Evolutionary conservation across 2,888 invertebrate species (phyloP), one percentile per base, ranked within the genome.

Genomic region (Pogonocherus hispidulus): DNA sequence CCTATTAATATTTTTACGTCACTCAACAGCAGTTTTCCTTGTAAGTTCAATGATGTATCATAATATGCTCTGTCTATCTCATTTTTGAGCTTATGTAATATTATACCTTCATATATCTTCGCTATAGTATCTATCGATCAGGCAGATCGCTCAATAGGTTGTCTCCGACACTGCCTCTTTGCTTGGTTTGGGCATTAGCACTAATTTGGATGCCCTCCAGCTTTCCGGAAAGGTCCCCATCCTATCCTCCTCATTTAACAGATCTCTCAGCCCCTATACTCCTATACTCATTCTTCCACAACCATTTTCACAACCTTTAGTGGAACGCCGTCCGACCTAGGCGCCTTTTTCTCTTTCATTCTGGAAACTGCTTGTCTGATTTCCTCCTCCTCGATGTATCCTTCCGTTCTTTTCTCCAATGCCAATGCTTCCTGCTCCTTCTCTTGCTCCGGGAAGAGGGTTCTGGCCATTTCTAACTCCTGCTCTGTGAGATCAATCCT

Each of bases 291-390:
- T 5, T 51, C 23, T 14, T n/a, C 27, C 1, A 70, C 65, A 5
- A 66, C 35, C 3, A 16, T 5, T 47, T 70, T 75, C 1, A 78
- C 11, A 1, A 63, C 73, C 49, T 78, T 76, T 0, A 71, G 14
- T 5, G 77, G 71, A 2, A 79, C 71, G 9, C 71, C 71, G 41
- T 77, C 78, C 0, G 72, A 70, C 0, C 77, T 76, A 4, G 77
- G 73, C 0, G 77, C 76, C 46, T 76, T 78, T 6, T 47, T 47
- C 18, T 51, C 69, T 11, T 70, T 67, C 8, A 76, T 18, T 11
- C 54, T 66, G 1, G 3, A 18, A 1, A 55, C 63, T 0, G 74
- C 77, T 6, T 32, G 44, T 19, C 6, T 5, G 9, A 76, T 52
- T 27, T 76, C 72, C 6, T 63, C 68, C 44, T 54, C 27, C 9